Conservation (phyloP, 2,797 vertebrate species). For the Florisuga fusca region DNA sequence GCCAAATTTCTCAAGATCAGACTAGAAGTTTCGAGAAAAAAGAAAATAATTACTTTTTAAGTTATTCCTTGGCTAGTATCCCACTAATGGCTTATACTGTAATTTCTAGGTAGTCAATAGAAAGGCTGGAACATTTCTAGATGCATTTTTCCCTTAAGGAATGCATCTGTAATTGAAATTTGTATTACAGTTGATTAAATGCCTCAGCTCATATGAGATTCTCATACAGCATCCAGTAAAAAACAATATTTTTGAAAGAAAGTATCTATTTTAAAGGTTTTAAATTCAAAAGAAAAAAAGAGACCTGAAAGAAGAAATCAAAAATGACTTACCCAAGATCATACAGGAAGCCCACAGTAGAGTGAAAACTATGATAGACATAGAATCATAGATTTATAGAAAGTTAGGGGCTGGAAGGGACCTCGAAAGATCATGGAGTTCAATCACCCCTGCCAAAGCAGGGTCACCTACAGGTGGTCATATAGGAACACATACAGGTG, state of each 20-base stretch:
- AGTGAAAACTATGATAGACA: not conserved
- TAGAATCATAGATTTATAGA: too few species aligned
- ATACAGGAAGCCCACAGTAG: not conserved
- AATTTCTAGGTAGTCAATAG: not conserved
- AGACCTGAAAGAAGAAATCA: not conserved
- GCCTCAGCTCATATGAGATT: not conserved
- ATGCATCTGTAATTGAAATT: not conserved
- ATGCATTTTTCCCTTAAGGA: not conserved
- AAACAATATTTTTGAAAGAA: too few species aligned
- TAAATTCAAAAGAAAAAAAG: not conserved
- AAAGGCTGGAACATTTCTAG: not conserved
- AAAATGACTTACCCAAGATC: not conserved
- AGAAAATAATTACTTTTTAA: not conserved
- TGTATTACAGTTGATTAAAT: not conserved
- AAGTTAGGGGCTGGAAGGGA: too few species aligned
- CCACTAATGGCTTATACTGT: not conserved
- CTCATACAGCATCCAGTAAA: not conserved
- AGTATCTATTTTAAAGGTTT: not conserved
- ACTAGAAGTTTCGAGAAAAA: not conserved
- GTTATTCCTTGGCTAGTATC: not conserved
- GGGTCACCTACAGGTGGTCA: too few species aligned
- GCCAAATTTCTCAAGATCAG: not conserved
- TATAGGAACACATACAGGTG: too few species aligned
- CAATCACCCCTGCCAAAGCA: too few species aligned
- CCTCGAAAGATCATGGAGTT: too few species aligned